Base-by-base conservation (phyloP, 2,888 invertebrate genomes). In the Liodrosophila aerea region DNA sequence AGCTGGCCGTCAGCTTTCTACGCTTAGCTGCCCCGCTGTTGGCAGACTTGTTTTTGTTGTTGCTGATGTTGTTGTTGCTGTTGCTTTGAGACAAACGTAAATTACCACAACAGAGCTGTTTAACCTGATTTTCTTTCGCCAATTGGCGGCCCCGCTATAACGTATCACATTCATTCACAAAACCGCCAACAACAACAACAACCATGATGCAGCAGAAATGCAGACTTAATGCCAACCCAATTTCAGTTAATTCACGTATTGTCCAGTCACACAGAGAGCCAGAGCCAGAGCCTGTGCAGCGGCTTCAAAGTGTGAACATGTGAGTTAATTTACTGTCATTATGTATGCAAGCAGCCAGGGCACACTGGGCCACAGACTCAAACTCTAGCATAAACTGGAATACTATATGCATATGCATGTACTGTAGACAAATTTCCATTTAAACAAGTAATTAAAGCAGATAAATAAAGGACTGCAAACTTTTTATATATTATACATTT, bases 71-170 rank as follows among this genome's bases (percentile, higher is more conserved):
- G 45, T 36, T 47, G 58, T 30, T 52, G 61, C 36, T 57, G 49
- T 36, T 63, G 45, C 5, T 31, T 44, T 40, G 61, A 45, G 64
- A 60, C 78, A 64, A 69, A 73, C 69, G 57, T 66, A 72, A 74
- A 63, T 73, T 69, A 73, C 71, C 76, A 61, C 65, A 58, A 22
- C 22, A 2, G 76, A 78, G 86, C 67, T 69, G 86, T 74, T 84
- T 84, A 86, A 84, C 83, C 86, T 86, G 83, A 86, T 81, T 78
- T 77, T n/a, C 52, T 62, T 60, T 66, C 51, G 76, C 71, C 64
- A 80, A 76, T 80, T 80, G 50, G 30, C 45, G 57, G 34, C 50
- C 58, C 52, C 43, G 11, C 40, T 18, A 9, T 39, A n/a, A 33
- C 22, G 53, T 69, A 73, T 84, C 65, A 43, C 68, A 64, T 76